These are phyloP conservation scores for Strongylocentrotus purpuratus DNA, from an alignment of 35 echinoderm and acorn worm species.

Conservation along the genomic window DNA sequence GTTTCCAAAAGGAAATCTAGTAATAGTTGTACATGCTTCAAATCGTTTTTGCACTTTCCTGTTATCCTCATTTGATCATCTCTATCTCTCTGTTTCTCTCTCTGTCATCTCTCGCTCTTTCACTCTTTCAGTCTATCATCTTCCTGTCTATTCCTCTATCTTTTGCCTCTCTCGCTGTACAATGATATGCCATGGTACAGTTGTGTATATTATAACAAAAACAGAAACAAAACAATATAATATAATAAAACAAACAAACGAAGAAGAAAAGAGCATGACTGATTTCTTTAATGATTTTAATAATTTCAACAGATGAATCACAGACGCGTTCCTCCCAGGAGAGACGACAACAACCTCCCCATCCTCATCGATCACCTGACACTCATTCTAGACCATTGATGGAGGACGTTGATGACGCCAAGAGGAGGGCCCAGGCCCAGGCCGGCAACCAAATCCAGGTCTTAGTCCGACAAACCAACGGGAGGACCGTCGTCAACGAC, in stretches of 20 bases:
- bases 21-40: no score
- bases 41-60: no score
- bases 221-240: no score
- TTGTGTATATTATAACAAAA: background rate
- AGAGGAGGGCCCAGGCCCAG: background rate
- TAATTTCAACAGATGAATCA: background rate
- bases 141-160: background rate
- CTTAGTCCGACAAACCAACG: background rate
- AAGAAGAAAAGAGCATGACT: background rate
- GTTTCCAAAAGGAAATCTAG: no score
- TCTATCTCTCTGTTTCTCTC: no score
- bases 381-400: background rate
- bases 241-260: no score
- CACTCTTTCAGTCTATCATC: background rate
- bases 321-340: background rate
- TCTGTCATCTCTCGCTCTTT: background rate
- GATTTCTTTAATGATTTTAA: background rate
- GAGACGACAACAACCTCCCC: background rate
- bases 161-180: background rate
- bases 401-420: background rate
- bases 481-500: background rate
- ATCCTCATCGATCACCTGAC: background rate
- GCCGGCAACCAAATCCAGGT: slow-evolving; percentile 3
- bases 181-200: background rate
- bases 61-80: no score